Evolutionary conservation across 37 sponge, comb jelly and placozoan species (phyloP).

Genomic region (Oopsacas minuta): DNA sequence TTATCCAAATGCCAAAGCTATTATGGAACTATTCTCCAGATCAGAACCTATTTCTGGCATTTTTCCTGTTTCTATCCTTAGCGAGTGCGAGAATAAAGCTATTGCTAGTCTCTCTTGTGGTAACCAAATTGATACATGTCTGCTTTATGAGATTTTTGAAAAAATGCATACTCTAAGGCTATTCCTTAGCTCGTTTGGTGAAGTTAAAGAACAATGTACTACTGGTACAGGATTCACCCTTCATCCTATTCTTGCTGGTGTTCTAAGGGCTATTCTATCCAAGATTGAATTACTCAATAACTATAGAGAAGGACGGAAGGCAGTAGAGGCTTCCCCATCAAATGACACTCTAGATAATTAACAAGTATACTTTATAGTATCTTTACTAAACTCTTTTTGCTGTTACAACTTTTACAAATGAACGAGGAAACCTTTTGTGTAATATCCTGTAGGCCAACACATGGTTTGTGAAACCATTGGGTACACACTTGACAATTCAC

Average conservation of each 20-base stretch:
- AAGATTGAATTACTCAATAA: no score
- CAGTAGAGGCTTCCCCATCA: background rate
- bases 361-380: background rate
- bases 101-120: background rate
- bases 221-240: background rate
- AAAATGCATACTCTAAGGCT: background rate
- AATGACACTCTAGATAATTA: background rate
- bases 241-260: background rate
- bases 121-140: no score
- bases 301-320: no score
- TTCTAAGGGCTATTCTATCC: background rate
- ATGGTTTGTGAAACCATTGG: background rate
- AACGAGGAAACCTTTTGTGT: no score
- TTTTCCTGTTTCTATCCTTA: background rate
- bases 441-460: background rate
- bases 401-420: background rate
- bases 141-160: no score
- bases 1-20: no score
- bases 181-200: background rate
- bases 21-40: background rate
- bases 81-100: background rate
- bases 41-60: background rate
- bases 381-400: background rate
- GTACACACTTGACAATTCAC: background rate
- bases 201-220: no score